Conservation (phyloP, 2,888 invertebrate genomes). For the Diarsia dahlii region DNA sequence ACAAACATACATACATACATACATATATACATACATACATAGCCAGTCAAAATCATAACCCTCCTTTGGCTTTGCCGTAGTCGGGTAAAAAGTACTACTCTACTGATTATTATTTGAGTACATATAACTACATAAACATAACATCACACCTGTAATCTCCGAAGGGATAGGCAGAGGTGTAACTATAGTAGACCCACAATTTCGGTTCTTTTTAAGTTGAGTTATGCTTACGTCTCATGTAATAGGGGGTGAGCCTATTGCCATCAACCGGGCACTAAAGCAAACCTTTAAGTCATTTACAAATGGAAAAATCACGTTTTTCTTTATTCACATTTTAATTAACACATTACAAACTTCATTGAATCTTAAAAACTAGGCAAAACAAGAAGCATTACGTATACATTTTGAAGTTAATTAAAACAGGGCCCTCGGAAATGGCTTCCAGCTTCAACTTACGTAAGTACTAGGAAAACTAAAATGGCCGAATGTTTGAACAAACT, state of each 20-base stretch:
- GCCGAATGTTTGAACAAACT: constrained; percentile 41
- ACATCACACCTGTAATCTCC: no score
- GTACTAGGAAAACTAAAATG: constrained; percentile 47
- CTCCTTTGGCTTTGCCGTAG: no score
- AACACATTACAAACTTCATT: constrained; percentile 4
- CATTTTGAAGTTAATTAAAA: constrained; percentile 60
- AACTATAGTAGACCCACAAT: no score
- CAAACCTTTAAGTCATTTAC: background rate
- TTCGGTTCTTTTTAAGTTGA: no score
- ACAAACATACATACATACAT: no score
- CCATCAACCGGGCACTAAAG: background rate
- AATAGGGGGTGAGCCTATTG: no score
- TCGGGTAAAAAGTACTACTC: no score
- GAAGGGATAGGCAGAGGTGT: no score
- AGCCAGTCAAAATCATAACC: no score
- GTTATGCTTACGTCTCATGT: no score
- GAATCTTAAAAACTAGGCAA: constrained; percentile 24
- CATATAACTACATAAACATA: no score
- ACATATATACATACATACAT: no score
- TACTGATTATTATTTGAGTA: background rate
- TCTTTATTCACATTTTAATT: background rate
- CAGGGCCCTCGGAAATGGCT: constrained; percentile 42
- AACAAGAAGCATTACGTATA: constrained; percentile 24
- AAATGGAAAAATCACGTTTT: background rate
- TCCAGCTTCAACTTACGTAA: constrained; percentile 50